Evolutionary conservation across 2,797 vertebrate species (phyloP), one percentile per base, ranked within the genome.

Genomic region (Gouania willdenowi): DNA sequence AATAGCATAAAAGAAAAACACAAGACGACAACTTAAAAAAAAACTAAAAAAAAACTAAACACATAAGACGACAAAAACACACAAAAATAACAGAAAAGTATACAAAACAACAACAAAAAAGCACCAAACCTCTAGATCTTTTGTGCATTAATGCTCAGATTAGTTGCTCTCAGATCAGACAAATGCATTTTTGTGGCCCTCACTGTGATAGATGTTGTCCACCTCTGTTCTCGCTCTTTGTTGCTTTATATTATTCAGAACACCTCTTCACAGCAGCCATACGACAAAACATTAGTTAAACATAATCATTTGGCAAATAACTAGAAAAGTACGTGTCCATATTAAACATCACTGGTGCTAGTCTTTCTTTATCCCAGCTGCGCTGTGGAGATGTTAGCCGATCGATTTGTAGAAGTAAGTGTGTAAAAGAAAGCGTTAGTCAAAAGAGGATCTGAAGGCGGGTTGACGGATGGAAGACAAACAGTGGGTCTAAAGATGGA

Each of bases 381-480:
- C 57, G 75, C 56, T 45, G 62, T 36, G 70, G 69, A 75, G 59
- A 70, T 60, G 75, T 75, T 56, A 46, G 63, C 43, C 39, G 58
- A 78, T 83, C 60, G 79, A 81, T 77, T 51, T 59, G 50, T 50
- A 55, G 71, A 71, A 73, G 66, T 68, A 63, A 64, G 60, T 55
- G 56, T 51, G 63, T 38, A 56, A 69, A 51, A 53, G 34, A 67
- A 66, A 63, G 48, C 70, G 56, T 47, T 71, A 71, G 77, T 84
- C 77, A 84, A 83, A 78, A 79, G 71, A 67, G 64, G 71, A 83
- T 77, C 69, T 79, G 72, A 84, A 81, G 76, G 76, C 74, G 67
- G 77, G 75, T 76, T 70, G 61, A 78, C 55, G 63, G 72, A 76
- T 56, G 54, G 61, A 45, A 75, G 66, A 55, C 65, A 58, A 51